Conservation (phyloP, 2,888 invertebrate genomes). For the Onthophagus sagittarius region DNA sequence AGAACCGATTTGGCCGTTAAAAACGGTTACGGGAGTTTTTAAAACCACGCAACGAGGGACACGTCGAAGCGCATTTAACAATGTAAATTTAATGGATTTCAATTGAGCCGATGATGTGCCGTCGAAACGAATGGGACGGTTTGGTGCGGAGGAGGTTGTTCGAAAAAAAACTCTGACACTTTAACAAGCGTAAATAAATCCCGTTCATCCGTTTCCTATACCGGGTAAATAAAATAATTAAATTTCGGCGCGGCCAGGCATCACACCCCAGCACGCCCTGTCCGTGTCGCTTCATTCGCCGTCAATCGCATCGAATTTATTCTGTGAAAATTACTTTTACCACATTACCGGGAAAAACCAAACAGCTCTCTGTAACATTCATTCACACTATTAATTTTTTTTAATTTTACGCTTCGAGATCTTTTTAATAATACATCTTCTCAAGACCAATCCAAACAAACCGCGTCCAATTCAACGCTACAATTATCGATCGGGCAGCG, state of each 20-base stretch:
- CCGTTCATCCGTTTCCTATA: constrained; percentile 18
- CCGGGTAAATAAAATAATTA: constrained; percentile 24
- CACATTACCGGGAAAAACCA: neutral
- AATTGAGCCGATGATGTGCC: constrained; percentile 19
- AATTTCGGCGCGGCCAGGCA: constrained; percentile 14
- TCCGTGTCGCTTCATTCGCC: neutral
- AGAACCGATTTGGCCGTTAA: neutral
- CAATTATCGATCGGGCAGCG: neutral
- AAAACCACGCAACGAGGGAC: constrained; percentile 1
- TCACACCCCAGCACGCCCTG: neutral
- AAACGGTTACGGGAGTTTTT: constrained; percentile 6
- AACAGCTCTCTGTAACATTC: neutral
- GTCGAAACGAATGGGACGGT: constrained; percentile 6
- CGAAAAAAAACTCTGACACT: constrained; percentile 18
- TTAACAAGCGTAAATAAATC: constrained; percentile 25
- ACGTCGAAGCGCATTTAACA: constrained; percentile 17
- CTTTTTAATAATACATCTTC: neutral
- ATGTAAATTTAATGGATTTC: constrained; percentile 25
- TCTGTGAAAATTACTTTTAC: neutral
- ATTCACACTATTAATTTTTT: neutral
- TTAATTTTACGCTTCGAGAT: neutral
- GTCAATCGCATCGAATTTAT: neutral
- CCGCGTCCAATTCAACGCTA: neutral
- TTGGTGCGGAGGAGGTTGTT: neutral
- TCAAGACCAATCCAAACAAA: neutral